Evolutionary conservation across 1,140 invertebrate genomes (phyloP), one percentile per base, ranked within the genome.

Genomic region (Cherax quadricarinatus): DNA sequence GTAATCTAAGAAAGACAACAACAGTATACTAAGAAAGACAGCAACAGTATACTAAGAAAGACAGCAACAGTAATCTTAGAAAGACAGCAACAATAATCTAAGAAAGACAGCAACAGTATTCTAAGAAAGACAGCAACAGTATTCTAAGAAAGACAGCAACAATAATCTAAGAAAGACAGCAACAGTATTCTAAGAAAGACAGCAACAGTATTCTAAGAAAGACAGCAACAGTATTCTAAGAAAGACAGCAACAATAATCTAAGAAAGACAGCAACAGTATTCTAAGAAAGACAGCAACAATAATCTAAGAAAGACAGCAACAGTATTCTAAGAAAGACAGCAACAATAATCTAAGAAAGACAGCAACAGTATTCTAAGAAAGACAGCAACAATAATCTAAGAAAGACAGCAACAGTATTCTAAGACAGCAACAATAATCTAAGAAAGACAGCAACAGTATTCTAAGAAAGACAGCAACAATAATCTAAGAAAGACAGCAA

Each of bases 371-470:
- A 41, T 1, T 41, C 30, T 41, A 70, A 70, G 66, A 70, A 21
- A 18, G 18, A 49, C 14, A 49, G 53, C 21, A 16, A 12, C 10
- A 49, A 12, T 5, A 21, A 3, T n/a, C 49, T 41, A n/a, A 21
- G 41, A 53, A 10, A 18, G 10, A 49, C n/a, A n/a, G 84, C 41
- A 24, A 51, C 30, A 48, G 14, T 21, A 30, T 5, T 14, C 30
- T 49, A 30, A 60, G 21, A n/a, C n/a, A 82, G 51, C 14, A 53
- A 49, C 4, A 18, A 0, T 48, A 0, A 6, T 21, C 3, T 6
- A 51, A 62, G 53, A 85, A 53, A 85, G 53, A 62, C 21, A 85
- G 83, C 10, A 51, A 62, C 21, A 85, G 83, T 62, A 51, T 12
- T 21, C 60, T 51, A 85, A 51, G 53, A 18, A 41, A 41, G 30